Evolutionary conservation across 2,797 vertebrate genomes (phyloP).

Genomic region (Vespertilio murinus): DNA sequence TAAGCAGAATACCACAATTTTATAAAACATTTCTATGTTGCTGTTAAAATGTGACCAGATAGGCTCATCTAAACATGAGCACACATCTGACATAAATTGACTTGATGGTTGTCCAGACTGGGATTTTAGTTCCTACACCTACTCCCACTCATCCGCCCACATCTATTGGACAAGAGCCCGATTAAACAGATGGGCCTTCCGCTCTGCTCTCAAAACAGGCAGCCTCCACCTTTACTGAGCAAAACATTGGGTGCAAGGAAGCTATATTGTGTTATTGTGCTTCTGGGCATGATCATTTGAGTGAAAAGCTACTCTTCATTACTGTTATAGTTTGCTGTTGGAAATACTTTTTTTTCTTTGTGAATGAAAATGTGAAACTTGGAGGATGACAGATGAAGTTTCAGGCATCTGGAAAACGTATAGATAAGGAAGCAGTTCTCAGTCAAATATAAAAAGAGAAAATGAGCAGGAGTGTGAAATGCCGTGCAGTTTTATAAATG

Average conservation of each 20-base stretch:
- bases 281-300: background rate
- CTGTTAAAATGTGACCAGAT: constrained; percentile 22
- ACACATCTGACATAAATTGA: constrained; percentile 41
- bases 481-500: constrained; percentile 46
- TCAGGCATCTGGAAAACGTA: background rate
- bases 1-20: background rate
- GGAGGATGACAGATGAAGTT: constrained; percentile 42
- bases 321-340: background rate
- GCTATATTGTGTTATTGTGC: background rate
- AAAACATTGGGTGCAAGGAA: constrained; percentile 33
- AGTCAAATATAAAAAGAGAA: constrained; percentile 48
- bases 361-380: constrained; percentile 48
- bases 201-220: background rate
- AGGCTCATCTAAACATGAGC: constrained; percentile 30
- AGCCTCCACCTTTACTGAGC: constrained; percentile 22
- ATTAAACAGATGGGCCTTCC: constrained; percentile 49
- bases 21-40: background rate
- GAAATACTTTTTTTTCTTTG: constrained; percentile 48
- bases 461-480: constrained; percentile 49
- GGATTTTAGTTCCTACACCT: constrained; percentile 9
- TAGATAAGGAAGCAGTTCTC: constrained; percentile 31
- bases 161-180: constrained; percentile 46
- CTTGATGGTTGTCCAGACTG: constrained; percentile 6
- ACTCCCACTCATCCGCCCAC: constrained; percentile 11
- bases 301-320: constrained; percentile 18